Conservation (phyloP, 1,140 invertebrate genomes). For the Brachionus koreanus region DNA sequence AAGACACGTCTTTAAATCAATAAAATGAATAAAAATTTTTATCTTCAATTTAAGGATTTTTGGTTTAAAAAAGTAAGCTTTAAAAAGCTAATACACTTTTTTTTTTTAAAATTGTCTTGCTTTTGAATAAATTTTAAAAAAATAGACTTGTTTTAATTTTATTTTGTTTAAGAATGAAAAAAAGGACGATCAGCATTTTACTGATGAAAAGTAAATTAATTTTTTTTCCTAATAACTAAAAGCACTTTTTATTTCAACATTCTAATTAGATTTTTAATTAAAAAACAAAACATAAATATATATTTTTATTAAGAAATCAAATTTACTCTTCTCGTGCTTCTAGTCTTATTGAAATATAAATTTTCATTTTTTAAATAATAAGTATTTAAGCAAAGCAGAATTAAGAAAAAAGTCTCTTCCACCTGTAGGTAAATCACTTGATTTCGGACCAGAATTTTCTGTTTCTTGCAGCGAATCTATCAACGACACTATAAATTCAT, state of each 20-base stretch:
- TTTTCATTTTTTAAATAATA: neutral
- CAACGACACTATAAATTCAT: neutral
- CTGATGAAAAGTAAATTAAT: too few species aligned
- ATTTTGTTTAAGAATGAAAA: neutral
- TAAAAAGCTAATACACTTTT: neutral
- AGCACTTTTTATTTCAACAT: too few species aligned
- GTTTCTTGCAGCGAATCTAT: neutral
- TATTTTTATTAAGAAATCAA: too few species aligned
- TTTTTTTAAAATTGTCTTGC: neutral
- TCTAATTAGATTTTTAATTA: too few species aligned
- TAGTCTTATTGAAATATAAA: neutral
- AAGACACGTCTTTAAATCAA: neutral
- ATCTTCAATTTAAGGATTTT: neutral
- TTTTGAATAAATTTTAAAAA: neutral
- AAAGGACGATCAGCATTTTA: neutral
- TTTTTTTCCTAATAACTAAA: too few species aligned
- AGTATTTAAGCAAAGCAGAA: neutral
- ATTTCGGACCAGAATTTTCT: neutral
- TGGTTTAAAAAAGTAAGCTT: neutral
- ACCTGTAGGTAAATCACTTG: neutral
- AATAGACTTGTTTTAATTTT: neutral
- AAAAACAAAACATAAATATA: too few species aligned
- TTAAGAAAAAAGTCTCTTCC: neutral
- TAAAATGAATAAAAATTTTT: slow-evolving; percentile 24
- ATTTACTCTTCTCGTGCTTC: too few species aligned